These are phyloP conservation scores for Choloepus hoffmanni DNA, from an alignment of 2,113 vertebrate species.

Conservation along the genomic window DNA sequence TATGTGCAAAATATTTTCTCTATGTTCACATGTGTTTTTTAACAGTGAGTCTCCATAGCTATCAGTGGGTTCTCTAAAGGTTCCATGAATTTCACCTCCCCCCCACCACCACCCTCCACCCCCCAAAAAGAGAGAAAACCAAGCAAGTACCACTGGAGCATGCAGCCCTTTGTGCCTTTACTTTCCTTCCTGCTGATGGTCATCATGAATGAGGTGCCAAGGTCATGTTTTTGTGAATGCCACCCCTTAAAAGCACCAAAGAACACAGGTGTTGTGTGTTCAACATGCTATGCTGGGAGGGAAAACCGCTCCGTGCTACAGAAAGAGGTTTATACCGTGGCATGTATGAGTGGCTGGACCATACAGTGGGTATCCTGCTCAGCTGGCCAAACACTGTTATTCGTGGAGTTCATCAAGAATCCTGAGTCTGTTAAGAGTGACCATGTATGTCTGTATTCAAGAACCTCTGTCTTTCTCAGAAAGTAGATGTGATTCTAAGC, in stretches of 20 bases:
- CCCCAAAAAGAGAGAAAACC: not conserved
- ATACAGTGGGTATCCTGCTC: not conserved
- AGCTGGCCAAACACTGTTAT: not conserved
- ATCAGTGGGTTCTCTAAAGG: not conserved
- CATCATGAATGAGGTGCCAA: not conserved
- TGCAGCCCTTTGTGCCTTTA: not conserved
- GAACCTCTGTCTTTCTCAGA: not conserved
- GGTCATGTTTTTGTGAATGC: not conserved
- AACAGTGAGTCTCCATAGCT: not conserved
- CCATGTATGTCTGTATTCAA: not conserved
- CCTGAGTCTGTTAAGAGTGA: not conserved
- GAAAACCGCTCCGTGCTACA: not conserved
- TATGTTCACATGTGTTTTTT: not conserved
- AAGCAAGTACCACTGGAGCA: not conserved
- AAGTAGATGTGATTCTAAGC: conserved; percentile 34
- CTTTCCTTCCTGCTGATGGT: conserved; percentile 2
- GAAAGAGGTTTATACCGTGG: not conserved
- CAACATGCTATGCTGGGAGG: not conserved
- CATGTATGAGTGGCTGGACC: not conserved
- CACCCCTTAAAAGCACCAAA: not conserved
- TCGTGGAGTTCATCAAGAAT: conserved; percentile 6
- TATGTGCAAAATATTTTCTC: not conserved
- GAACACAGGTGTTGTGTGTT: accelerated
- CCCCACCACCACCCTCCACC: no score
- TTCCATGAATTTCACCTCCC: not conserved